Conservation (phyloP, 2,888 invertebrate species). For the Pristionchus arcanus region DNA sequence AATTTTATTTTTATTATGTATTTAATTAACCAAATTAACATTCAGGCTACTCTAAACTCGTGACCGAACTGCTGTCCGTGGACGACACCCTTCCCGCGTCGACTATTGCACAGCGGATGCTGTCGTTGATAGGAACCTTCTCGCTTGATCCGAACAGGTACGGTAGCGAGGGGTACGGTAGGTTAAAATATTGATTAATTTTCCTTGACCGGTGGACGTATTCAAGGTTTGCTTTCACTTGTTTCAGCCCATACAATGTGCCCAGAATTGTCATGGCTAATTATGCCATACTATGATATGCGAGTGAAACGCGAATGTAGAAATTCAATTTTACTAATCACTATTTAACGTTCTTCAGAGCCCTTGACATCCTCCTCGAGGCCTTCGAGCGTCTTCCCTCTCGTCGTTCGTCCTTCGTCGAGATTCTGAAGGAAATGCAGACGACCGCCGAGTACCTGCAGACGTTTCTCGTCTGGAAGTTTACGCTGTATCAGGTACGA, state of each 20-base stretch:
- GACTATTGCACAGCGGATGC: constrained; percentile 62
- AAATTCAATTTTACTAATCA: too few relatives aligned
- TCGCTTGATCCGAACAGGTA: constrained; percentile 93
- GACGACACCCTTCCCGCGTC: constrained; percentile 52
- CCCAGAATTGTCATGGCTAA: too few relatives aligned
- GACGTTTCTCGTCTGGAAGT: constrained; percentile 91
- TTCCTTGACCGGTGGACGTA: too few relatives aligned
- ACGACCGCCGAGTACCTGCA: constrained; percentile 86
- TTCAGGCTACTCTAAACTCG: constrained; percentile 91
- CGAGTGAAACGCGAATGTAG: too few relatives aligned
- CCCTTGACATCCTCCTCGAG: constrained; percentile 93
- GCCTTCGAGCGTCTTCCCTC: constrained; percentile 88
- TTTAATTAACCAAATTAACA: background rate
- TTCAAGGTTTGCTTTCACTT: too few relatives aligned
- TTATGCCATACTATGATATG: too few relatives aligned
- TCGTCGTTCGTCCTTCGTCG: constrained; percentile 85
- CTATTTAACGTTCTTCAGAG: constrained; percentile 59
- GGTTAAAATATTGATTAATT: background rate
- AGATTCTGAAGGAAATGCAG: constrained; percentile 91
- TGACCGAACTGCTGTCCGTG: constrained; percentile 72
- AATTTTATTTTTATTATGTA: background rate
- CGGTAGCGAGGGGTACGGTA: constrained; percentile 82
- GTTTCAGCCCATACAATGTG: too few relatives aligned
- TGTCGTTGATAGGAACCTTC: constrained; percentile 88
- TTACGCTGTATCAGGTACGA: constrained; percentile 83